phyloP scores from a whole-genome alignment of 1,140 invertebrate genomes.

The Pollicipes pollicipes region DNA sequence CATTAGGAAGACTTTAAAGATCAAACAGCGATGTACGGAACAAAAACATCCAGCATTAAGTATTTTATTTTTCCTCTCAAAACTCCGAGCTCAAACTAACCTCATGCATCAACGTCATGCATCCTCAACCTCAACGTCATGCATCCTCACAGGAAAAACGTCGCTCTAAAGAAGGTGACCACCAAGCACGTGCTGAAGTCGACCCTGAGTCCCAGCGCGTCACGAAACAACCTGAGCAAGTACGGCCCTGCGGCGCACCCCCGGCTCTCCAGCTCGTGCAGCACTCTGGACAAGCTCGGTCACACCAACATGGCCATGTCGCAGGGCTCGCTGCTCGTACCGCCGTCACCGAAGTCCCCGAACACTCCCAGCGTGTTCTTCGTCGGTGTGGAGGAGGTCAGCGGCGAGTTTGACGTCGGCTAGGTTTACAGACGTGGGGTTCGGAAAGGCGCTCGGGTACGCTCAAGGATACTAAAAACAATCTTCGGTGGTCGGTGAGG shows the following conservation, averaged over 20 bases:
- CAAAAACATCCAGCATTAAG: no score
- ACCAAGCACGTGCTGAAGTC: constrained; percentile 66
- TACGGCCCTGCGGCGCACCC: neutral
- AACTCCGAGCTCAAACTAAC: no score
- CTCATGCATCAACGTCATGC: no score
- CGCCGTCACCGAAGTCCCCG: neutral
- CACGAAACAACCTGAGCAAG: neutral
- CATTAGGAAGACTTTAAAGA: no score
- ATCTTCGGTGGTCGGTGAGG: no score
- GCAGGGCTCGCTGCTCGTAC: neutral
- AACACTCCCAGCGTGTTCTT: neutral
- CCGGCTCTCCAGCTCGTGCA: neutral
- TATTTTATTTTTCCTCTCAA: no score
- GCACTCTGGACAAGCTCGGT: neutral
- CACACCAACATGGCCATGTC: neutral
- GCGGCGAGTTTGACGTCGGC: no score
- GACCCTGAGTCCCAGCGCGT: constrained; percentile 47
- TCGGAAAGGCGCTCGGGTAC: no score
- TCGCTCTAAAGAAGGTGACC: constrained; percentile 60
- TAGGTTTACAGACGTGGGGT: no score
- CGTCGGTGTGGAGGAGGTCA: neutral
- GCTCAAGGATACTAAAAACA: no score
- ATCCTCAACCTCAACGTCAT: no score
- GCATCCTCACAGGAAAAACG: constrained; percentile 48
- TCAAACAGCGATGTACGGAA: no score